A percentile compares a stretch with the other conserved stretches of the same genome.
phyloP scores from a whole-genome alignment of 2,113 vertebrate species.

The Cricetomys ansorgei region DNA sequence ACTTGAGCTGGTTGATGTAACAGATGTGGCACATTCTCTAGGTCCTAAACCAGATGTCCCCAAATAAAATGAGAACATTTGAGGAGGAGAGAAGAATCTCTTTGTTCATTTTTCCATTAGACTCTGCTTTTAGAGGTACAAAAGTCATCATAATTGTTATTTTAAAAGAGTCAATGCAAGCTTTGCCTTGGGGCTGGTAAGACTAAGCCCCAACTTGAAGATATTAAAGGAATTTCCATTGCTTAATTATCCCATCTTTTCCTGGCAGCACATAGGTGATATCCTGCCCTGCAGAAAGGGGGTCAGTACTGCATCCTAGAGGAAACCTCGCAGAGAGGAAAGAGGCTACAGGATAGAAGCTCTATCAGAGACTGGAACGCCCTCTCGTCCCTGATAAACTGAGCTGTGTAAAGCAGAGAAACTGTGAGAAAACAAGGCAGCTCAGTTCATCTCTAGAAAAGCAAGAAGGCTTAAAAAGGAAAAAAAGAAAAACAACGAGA shows the following conservation, averaged over 20 bases:
- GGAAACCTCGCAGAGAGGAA: neutral
- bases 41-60: slow-evolving; percentile 13
- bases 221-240: neutral
- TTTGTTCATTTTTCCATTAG: neutral
- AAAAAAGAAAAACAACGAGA: neutral
- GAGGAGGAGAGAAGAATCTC: neutral
- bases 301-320: neutral
- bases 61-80: neutral
- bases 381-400: neutral
- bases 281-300: neutral
- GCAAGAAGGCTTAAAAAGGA: neutral
- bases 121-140: neutral
- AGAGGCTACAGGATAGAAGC: neutral
- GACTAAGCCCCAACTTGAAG: neutral
- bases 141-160: slow-evolving; percentile 34
- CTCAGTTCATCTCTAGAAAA: slow-evolving; percentile 7
- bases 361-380: neutral
- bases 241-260: neutral
- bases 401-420: neutral
- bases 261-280: neutral
- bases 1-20: neutral
- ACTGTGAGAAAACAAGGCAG: neutral
- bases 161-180: slow-evolving; percentile 4
- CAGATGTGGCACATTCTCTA: neutral
- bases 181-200: slow-evolving; percentile 4